These are phyloP conservation scores for Nylanderia fulva DNA, from an alignment of 1,140 invertebrate genomes.

Conservation along the genomic window DNA sequence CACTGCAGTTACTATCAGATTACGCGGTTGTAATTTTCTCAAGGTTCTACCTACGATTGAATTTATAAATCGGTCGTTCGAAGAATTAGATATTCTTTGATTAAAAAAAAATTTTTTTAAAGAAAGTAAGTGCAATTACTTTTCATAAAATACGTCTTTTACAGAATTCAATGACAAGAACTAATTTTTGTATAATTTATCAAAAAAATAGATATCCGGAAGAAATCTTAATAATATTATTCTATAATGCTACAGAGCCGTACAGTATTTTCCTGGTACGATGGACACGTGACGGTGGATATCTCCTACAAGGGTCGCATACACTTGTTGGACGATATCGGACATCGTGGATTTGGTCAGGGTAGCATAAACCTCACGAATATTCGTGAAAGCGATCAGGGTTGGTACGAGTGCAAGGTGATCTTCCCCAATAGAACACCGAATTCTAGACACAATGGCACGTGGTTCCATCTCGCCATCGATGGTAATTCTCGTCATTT, in stretches of 20 bases:
- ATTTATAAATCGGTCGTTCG: neutral
- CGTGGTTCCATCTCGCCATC: constrained; percentile 94
- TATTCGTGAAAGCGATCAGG: constrained; percentile 94
- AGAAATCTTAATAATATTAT: neutral
- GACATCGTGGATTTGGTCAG: constrained; percentile 87
- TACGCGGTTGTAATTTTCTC: constrained; percentile 51
- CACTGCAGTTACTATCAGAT: constrained; percentile 29
- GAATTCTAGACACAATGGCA: constrained; percentile 93
- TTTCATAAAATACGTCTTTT: neutral
- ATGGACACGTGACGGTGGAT: constrained; percentile 89
- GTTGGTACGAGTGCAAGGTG: constrained; percentile 96
- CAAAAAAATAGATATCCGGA: neutral
- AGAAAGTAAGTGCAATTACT: too few species aligned
- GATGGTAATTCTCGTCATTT: constrained; percentile 88
- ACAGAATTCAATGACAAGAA: too few species aligned
- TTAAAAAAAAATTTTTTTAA: neutral
- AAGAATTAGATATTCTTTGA: neutral
- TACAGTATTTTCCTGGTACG: constrained; percentile 93
- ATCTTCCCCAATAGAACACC: constrained; percentile 95
- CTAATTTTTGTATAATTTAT: neutral
- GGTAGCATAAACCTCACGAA: constrained; percentile 96
- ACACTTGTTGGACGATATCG: constrained; percentile 86
- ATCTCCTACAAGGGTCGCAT: constrained; percentile 92
- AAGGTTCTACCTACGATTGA: constrained; percentile 13
- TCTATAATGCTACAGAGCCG: constrained; percentile 87